Percentiles rank a stretch among this genome's conserved stretches.
Conservation (phyloP, 53 echinoderm and acorn worm species). For the Temnopleurus reevesii region DNA sequence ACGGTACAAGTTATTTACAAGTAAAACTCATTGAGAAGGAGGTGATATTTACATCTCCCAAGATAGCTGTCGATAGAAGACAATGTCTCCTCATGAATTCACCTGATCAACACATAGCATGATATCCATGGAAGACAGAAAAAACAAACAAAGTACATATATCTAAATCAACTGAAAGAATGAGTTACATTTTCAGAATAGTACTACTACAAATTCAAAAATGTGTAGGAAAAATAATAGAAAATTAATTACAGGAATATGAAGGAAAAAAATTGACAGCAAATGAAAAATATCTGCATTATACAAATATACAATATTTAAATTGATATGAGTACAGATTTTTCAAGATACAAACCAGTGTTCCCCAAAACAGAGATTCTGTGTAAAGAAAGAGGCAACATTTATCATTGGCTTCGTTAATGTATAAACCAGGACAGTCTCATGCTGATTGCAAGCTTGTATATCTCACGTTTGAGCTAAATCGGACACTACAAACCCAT, state of each 20-base stretch:
- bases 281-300: neutral
- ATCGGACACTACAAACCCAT: too few species aligned
- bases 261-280: neutral
- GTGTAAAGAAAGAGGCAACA: neutral
- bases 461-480: too few species aligned
- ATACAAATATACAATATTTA: conserved; percentile 31
- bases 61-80: neutral
- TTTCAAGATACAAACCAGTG: neutral
- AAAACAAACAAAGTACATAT: neutral
- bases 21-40: conserved; percentile 4
- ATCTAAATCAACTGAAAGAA: conserved; percentile 29
- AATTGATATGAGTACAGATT: neutral
- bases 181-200: conserved; percentile 20
- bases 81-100: neutral
- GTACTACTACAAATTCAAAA: conserved; percentile 26
- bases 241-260: too few species aligned
- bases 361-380: neutral
- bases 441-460: too few species aligned
- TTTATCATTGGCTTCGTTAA: too few species aligned
- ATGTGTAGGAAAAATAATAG: neutral
- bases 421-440: too few species aligned
- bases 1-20: conserved; percentile 11
- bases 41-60: neutral
- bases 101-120: conserved; percentile 18
- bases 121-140: conserved; percentile 39